Conservation (phyloP, 1,140 invertebrate genomes). For the Linepithema humile region DNA sequence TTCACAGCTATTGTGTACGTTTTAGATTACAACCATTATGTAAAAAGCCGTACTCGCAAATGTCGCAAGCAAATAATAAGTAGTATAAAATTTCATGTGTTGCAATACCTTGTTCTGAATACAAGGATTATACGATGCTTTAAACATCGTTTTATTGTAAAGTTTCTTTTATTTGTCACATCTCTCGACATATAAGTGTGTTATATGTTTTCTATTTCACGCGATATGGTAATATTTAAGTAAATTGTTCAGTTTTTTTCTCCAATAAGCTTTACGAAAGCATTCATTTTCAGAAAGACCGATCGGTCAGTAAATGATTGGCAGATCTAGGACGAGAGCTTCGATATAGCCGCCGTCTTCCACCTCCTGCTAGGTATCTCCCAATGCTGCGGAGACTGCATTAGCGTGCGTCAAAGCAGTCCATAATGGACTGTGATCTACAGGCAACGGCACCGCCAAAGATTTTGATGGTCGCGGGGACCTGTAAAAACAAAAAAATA, state of each 20-base stretch:
- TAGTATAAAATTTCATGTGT: slow-evolving; percentile 59
- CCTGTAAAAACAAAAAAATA: slow-evolving; percentile 63
- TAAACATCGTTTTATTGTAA: slow-evolving; percentile 7
- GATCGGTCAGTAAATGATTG: slow-evolving; percentile 80
- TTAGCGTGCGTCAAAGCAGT: slow-evolving; percentile 88
- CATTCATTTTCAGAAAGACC: background rate
- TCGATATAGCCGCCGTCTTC: slow-evolving; percentile 84
- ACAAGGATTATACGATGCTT: background rate
- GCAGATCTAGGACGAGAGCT: slow-evolving; percentile 86
- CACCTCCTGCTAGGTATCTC: slow-evolving; percentile 84
- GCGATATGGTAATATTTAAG: slow-evolving; percentile 5
- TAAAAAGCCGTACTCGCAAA: slow-evolving; percentile 61
- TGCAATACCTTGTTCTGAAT: background rate
- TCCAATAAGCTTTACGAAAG: background rate
- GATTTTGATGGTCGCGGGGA: slow-evolving; percentile 78
- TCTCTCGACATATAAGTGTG: background rate
- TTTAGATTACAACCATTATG: slow-evolving; percentile 35
- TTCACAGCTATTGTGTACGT: background rate
- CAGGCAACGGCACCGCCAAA: slow-evolving; percentile 73
- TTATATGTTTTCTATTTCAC: background rate
- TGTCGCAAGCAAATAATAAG: slow-evolving; percentile 1
- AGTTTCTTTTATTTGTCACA: slow-evolving; percentile 32
- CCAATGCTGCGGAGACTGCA: slow-evolving; percentile 82
- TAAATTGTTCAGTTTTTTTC: background rate
- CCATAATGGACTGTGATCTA: slow-evolving; percentile 87